Evolutionary conservation across 2,113 vertebrate genomes (phyloP).

Genomic region (Callithrix jacchus): DNA sequence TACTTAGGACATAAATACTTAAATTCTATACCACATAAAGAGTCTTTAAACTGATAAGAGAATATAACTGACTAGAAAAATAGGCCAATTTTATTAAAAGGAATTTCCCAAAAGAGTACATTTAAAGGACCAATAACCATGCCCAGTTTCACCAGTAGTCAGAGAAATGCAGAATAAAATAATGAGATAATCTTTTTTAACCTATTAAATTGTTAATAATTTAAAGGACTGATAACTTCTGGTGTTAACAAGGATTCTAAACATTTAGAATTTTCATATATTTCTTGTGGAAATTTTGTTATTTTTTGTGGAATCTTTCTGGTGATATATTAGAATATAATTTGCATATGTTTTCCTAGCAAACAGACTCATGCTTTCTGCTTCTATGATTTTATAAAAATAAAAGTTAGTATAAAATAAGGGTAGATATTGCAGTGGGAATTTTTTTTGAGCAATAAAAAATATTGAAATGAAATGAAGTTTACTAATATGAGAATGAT

Average conservation of each 20-base stretch:
- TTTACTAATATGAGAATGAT: background rate
- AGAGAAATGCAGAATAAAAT: slow-evolving; percentile 28
- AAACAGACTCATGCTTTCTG: background rate
- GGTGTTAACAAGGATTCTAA: background rate
- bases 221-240: slow-evolving; percentile 31
- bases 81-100: background rate
- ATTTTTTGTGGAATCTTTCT: slow-evolving; percentile 31
- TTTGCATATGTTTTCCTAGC: slow-evolving; percentile 14
- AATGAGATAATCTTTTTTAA: background rate
- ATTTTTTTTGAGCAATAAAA: background rate
- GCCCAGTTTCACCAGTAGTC: background rate
- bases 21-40: background rate
- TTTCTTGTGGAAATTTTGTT: slow-evolving; percentile 16
- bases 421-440: background rate
- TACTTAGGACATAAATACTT: background rate
- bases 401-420: slow-evolving; percentile 25
- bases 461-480: slow-evolving; percentile 9
- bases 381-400: background rate
- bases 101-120: background rate
- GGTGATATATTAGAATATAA: slow-evolving; percentile 14
- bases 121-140: background rate
- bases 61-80: slow-evolving; percentile 22
- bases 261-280: background rate
- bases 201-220: slow-evolving; percentile 21
- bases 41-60: slow-evolving; percentile 20